A percentile compares a stretch with the other conserved stretches of the same genome.
phyloP scores from a whole-genome alignment of 2,113 vertebrate species.

The Chinchilla lanigera region DNA sequence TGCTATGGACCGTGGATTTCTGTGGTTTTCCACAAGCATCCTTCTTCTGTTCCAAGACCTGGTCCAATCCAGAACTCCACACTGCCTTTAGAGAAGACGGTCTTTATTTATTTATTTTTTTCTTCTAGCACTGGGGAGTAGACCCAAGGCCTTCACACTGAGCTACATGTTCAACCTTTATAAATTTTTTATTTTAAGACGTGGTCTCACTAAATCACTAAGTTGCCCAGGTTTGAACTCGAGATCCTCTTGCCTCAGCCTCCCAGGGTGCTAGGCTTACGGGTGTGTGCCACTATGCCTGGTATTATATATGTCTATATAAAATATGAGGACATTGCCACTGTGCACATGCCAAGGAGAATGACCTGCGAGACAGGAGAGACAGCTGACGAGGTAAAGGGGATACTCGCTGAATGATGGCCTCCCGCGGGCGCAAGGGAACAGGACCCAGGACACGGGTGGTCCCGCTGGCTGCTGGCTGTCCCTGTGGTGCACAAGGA shows the following conservation, averaged over 20 bases:
- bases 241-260: not conserved
- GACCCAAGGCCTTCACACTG: not conserved
- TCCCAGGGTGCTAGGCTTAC: not conserved
- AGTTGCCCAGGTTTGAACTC: not conserved
- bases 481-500: fast-evolving
- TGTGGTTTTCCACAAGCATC: not conserved
- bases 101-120: not conserved
- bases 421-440: fast-evolving
- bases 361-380: not conserved
- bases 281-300: not conserved
- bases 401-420: fast-evolving
- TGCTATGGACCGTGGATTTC: not conserved
- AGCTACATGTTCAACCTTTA: not conserved
- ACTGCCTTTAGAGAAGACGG: not conserved
- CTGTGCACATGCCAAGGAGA: not conserved
- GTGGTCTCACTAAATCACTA: not conserved
- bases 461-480: not conserved
- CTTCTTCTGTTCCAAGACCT: not conserved
- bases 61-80: not conserved
- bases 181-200: not conserved
- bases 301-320: not conserved
- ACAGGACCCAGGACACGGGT: fast-evolving
- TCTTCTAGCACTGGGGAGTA: not conserved
- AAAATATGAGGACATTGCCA: not conserved
- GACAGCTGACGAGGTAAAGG: too few species aligned